phyloP scores from a whole-genome alignment of 2,113 vertebrate genomes.

The Corynorhinus townsendii region DNA sequence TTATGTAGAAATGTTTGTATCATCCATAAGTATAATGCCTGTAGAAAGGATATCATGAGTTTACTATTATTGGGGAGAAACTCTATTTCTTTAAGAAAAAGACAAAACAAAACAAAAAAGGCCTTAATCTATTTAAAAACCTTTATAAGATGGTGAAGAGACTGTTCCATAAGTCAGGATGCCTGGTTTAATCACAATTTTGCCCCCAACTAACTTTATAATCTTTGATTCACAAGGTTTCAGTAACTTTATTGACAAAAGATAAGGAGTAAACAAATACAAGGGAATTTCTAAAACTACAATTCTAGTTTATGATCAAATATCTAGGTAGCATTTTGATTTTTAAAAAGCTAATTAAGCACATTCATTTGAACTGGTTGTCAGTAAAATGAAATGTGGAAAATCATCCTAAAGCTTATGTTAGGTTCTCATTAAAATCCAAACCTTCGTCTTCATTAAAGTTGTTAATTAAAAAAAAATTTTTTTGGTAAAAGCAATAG shows the following conservation, averaged over 20 bases:
- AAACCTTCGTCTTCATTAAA: background rate
- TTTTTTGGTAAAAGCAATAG: conserved; percentile 10
- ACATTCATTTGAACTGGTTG: background rate
- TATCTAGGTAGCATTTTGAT: background rate
- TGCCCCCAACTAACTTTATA: background rate
- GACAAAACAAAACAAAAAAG: background rate
- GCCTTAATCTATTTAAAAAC: background rate
- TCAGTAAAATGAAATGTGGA: background rate
- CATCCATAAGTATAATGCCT: background rate
- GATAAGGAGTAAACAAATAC: background rate
- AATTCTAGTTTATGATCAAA: background rate
- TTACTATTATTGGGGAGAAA: background rate
- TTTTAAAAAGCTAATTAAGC: background rate
- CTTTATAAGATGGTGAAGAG: background rate
- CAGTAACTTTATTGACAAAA: background rate
- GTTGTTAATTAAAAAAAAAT: background rate
- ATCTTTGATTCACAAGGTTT: background rate
- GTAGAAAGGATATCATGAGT: background rate
- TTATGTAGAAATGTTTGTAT: background rate
- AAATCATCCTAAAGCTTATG: background rate
- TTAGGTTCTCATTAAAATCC: background rate
- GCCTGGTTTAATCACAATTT: background rate
- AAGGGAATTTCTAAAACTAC: background rate
- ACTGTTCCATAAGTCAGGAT: background rate
- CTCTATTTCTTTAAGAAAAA: background rate